phyloP scores from a whole-genome alignment of 2,113 vertebrate species.

The Prionailurus bengalensis region DNA sequence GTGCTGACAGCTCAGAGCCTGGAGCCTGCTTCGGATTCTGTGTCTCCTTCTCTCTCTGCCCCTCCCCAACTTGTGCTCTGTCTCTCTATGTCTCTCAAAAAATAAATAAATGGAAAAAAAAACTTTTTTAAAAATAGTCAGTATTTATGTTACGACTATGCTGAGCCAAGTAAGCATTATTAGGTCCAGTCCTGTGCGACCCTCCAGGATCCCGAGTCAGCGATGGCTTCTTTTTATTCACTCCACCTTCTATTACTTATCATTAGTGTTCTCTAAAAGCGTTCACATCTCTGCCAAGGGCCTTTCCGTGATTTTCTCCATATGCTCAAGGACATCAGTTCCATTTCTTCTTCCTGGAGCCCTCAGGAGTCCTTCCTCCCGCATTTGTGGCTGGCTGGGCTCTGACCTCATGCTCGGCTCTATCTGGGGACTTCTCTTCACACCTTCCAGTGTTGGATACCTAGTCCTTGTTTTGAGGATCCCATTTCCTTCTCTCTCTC shows the following conservation, averaged over 20 bases:
- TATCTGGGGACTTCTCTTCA: neutral
- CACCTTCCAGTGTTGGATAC: neutral
- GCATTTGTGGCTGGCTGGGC: neutral
- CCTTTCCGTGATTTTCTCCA: neutral
- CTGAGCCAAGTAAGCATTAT: neutral
- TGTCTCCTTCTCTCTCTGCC: too few relatives aligned
- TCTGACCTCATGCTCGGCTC: accelerated
- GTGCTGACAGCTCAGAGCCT: too few relatives aligned
- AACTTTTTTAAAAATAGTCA: neutral
- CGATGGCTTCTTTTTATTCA: neutral
- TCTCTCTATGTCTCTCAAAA: too few relatives aligned
- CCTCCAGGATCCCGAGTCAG: neutral
- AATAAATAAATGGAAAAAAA: too few relatives aligned
- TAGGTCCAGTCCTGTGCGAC: neutral
- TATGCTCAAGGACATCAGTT: neutral
- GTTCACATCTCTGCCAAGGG: neutral
- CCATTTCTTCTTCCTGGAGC: neutral
- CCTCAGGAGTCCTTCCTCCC: neutral
- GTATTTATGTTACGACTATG: neutral
- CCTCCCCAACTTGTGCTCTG: too few relatives aligned
- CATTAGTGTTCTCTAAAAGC: neutral
- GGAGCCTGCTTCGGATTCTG: too few relatives aligned
- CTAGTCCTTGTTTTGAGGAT: neutral
- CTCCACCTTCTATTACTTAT: neutral
- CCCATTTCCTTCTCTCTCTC: neutral